Conservation (phyloP, 2,797 vertebrate species). For the Galagoides demidoff region DNA sequence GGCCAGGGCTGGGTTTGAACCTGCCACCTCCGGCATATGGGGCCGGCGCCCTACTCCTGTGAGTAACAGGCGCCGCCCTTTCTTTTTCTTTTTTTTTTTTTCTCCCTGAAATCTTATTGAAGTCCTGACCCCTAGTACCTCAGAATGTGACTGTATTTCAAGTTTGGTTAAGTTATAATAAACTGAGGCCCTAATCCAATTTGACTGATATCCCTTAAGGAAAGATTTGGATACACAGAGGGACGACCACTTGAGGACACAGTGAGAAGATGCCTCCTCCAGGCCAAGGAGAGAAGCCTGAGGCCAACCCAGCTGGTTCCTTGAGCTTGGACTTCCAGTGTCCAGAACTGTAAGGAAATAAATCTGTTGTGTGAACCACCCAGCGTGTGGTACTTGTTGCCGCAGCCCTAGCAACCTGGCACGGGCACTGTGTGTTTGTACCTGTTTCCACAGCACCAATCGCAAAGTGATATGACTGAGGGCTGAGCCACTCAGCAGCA, state of each 20-base stretch:
- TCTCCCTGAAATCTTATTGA: neutral
- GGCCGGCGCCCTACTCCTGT: too few relatives aligned
- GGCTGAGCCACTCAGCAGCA: accelerated
- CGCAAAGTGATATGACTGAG: neutral
- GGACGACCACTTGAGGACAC: neutral
- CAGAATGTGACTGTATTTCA: neutral
- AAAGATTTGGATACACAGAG: neutral
- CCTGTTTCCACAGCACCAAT: neutral
- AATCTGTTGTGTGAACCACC: neutral
- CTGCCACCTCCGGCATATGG: too few relatives aligned
- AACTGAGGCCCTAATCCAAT: neutral
- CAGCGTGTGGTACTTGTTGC: neutral
- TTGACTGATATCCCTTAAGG: neutral
- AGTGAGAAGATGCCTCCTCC: neutral
- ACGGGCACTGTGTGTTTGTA: too few relatives aligned
- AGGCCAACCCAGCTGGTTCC: neutral
- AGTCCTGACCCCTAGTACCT: neutral
- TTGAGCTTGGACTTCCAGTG: neutral
- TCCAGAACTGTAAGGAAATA: neutral
- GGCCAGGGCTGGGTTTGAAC: too few relatives aligned
- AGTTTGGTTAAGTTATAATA: neutral
- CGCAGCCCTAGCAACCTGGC: too few relatives aligned
- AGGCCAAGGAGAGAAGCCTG: neutral
- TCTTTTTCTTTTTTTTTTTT: too few relatives aligned
- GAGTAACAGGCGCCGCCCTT: too few relatives aligned